Percentiles rank a stretch among this genome's conserved stretches.
Evolutionary conservation across 2,888 invertebrate genomes (phyloP).

Genomic region (Phortica magna): DNA sequence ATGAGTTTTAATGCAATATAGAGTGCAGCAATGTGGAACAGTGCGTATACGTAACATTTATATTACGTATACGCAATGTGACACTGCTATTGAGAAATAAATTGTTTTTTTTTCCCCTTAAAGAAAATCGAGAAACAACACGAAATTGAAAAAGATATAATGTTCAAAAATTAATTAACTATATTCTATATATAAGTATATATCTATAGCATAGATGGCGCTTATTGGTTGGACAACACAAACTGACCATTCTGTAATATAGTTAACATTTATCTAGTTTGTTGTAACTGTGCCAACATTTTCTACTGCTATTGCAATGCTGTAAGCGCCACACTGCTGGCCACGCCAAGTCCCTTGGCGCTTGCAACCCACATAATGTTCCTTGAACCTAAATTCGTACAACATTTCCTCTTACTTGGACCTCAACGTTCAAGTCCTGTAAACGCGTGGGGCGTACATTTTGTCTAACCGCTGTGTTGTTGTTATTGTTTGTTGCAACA

Average conservation of each 20-base stretch:
- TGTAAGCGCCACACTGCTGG: neutral
- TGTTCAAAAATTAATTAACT: neutral
- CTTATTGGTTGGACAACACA: neutral
- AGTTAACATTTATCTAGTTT: neutral
- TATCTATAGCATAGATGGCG: constrained; percentile 3
- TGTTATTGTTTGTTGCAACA: too few relatives aligned
- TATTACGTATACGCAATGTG: constrained; percentile 42
- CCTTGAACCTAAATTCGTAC: constrained; percentile 19
- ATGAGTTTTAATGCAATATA: constrained; percentile 41
- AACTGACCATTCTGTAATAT: neutral
- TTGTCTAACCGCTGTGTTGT: too few relatives aligned
- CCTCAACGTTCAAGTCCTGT: neutral
- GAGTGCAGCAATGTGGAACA: constrained; percentile 48
- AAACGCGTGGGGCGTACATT: neutral
- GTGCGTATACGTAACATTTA: constrained; percentile 61
- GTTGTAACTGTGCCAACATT: constrained; percentile 9
- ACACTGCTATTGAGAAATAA: neutral
- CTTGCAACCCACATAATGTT: constrained; percentile 29
- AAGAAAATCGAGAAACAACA: neutral
- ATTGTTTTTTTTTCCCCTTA: neutral
- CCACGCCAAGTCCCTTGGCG: neutral
- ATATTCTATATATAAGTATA: neutral
- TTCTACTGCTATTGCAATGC: neutral
- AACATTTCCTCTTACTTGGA: neutral
- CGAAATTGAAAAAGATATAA: constrained; percentile 7